Base-by-base conservation (phyloP, 2,113 vertebrate genomes). In the Prunella fulvescens region DNA sequence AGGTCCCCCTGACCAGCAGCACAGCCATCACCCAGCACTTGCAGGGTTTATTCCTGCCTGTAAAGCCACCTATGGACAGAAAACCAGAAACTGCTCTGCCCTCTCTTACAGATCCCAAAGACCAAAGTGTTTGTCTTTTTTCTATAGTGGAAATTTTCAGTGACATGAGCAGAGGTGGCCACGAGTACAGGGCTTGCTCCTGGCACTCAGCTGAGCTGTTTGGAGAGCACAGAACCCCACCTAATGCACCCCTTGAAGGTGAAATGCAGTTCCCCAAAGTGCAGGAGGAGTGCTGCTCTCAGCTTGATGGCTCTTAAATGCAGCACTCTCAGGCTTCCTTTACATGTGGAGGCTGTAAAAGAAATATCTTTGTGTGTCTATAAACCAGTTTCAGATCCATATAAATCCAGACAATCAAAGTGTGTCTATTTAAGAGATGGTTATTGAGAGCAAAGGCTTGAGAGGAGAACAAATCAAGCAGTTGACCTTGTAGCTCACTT, bases 231-330 rank as follows among this genome's bases (percentile, higher is more conserved):
- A 56, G 51, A 45, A 6, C 10, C 9, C 22, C 15, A 13, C 3
- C 3, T 19, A 17, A 45, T 7, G 33, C 42, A 65, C 5, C n/a
- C 6, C 48, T 20, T 61, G 54, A 14, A 74, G 42, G 42, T 29
- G 31, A 77, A 69, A 45, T 1, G 1, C 67, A 19, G 12, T 8
- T 77, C 82, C 58, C 39, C 28, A 2, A 1, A 4, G 14, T 25
- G 35, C 22, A 11, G 5, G 9, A 66, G 51, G 53, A 57, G 11
- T 16, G 57, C 5, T 50, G 60, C 76, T 80, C 20, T 92, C 77
- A 50, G 50, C 64, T 53, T 0, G 0, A 9, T 48, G 76, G 16
- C 54, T 81, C 48, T 62, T 31, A 23, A 66, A 61, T 8, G 1
- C 19, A 35, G 33, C 53, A 2, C 20, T 93, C 53, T 47, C 54